Percentiles rank a stretch among this genome's conserved stretches.
Conservation (phyloP, 2,113 vertebrate species). For the Cynocephalus volans region DNA sequence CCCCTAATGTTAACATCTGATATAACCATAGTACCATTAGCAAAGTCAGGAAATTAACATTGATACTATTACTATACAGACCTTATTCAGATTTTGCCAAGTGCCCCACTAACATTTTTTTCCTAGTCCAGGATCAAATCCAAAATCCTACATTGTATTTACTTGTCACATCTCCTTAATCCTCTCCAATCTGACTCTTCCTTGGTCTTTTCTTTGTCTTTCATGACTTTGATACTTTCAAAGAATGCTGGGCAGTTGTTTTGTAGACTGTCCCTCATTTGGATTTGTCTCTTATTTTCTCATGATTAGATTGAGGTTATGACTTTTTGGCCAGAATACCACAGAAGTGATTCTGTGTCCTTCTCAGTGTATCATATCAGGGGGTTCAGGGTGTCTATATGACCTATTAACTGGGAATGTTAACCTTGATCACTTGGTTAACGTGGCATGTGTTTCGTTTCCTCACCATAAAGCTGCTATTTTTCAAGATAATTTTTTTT, state of each 20-base stretch:
- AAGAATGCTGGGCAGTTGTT: background rate
- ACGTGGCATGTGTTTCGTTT: background rate
- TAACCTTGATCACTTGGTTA: background rate
- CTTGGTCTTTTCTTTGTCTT: slow-evolving; percentile 12
- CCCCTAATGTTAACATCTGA: background rate
- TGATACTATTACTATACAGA: background rate
- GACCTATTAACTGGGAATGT: background rate
- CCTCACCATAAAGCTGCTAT: background rate
- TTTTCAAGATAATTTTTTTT: background rate
- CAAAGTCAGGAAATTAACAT: background rate
- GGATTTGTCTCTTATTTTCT: background rate
- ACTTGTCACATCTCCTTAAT: background rate
- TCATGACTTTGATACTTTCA: background rate
- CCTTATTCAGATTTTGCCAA: background rate
- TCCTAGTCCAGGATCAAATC: background rate
- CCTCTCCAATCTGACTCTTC: background rate
- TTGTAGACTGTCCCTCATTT: background rate
- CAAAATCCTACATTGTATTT: background rate
- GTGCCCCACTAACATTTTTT: no score
- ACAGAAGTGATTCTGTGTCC: background rate
- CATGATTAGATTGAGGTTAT: background rate
- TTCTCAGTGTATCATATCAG: background rate
- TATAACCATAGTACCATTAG: background rate
- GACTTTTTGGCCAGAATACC: background rate
- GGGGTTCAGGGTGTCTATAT: background rate